Base-by-base conservation (phyloP, 2,797 vertebrate genomes). In the Lophius americanus region DNA sequence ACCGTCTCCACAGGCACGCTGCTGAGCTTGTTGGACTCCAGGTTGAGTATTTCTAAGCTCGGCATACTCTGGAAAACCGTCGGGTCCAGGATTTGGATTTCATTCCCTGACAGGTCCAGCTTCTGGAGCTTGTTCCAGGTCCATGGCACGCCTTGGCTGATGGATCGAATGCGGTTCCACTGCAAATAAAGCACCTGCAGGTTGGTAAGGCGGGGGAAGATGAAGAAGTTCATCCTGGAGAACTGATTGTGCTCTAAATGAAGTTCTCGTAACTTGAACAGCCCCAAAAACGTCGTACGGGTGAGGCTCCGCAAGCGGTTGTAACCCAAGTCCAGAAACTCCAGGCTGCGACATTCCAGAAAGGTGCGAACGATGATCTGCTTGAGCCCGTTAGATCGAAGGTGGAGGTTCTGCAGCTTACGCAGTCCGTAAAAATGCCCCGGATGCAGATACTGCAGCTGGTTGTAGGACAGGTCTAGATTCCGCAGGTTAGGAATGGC, bases 221-320 rank as follows among this genome's bases (percentile, higher is more conserved):
- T 95, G 67, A 95, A 96, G 78, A 98, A 97, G 76, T 97, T 97
- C 92, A 99, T 95, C 92, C 96, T 95, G 44, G 96, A 98, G 84
- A 99, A 98, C 76, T 99, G 96, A 85, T 99, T 99, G 91, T 99
- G 97, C 85, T 99, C 97, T 84, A 99, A 75, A 77, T 99, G 97
- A 65, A 99, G 95, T 83, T 99, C 97, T 2, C 94, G 96, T 62
- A 99, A 46, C 90, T 95, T 96, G 81, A 95, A 81, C 44, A 99
- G 94, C 55, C 97, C 97, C 48, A 97, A 92, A 53, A 99, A 99
- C 0, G 96, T 95, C 0, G 98, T 98, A 42, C 97, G 95, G 32
- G 95, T 96, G 77, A 99, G 87, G 71, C 95, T 96, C 67, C 96
- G 92, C 60, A 99, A 91, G 37, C 96, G 96, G 77, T 99, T 99